phyloP scores from a whole-genome alignment of 1,140 invertebrate genomes.

The Uloborus diversus region DNA sequence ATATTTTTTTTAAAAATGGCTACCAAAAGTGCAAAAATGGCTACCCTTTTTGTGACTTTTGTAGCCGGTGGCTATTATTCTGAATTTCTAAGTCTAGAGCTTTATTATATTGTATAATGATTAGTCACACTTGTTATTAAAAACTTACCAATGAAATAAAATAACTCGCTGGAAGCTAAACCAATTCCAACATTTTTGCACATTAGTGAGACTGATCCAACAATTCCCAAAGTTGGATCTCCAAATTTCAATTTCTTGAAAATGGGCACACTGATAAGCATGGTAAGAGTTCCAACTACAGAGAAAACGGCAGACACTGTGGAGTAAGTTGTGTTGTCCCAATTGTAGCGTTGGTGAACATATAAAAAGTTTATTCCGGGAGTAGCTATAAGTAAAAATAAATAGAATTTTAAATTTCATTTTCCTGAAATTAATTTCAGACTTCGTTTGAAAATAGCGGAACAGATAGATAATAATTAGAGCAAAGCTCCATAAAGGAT shows the following conservation, averaged over 20 bases:
- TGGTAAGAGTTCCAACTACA: neutral
- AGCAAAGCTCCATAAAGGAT: too few species aligned
- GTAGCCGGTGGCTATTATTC: too few species aligned
- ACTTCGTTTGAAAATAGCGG: too few species aligned
- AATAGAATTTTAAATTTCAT: too few species aligned
- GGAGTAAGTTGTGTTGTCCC: constrained; percentile 16
- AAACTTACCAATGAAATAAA: constrained; percentile 33
- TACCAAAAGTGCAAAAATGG: too few species aligned
- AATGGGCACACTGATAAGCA: neutral
- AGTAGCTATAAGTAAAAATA: neutral
- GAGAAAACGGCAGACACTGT: neutral
- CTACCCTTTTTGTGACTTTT: too few species aligned
- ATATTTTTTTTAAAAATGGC: too few species aligned
- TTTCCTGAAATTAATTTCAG: too few species aligned
- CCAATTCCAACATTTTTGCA: neutral
- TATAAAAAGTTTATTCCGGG: neutral
- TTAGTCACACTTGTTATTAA: too few species aligned
- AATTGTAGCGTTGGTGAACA: neutral
- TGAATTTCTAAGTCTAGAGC: too few species aligned
- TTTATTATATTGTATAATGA: too few species aligned
- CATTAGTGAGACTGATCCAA: neutral
- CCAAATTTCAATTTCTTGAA: neutral
- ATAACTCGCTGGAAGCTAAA: neutral
- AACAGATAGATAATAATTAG: too few species aligned
- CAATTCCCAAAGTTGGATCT: neutral